Evolutionary conservation across 2,113 vertebrate species (phyloP).

Genomic region (Gallinago media): DNA sequence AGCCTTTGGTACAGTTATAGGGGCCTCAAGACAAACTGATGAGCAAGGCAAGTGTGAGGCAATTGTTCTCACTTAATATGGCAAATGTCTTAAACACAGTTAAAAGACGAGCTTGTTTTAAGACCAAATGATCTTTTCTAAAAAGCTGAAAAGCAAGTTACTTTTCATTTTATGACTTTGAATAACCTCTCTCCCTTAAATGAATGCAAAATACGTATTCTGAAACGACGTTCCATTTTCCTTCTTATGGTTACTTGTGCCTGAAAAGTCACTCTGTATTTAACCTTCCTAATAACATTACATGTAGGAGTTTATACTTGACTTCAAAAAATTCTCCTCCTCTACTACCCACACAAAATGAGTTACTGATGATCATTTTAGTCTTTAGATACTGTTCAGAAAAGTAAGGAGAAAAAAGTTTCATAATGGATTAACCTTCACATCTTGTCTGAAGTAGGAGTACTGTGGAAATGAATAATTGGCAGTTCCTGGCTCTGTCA

Average conservation of each 20-base stretch:
- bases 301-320: conserved; percentile 43
- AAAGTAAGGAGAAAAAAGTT: conserved; percentile 3
- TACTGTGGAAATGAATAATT: neutral
- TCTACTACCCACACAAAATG: conserved; percentile 41
- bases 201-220: neutral
- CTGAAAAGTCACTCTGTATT: conserved; percentile 15
- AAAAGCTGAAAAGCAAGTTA: neutral
- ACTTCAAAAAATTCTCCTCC: conserved; percentile 18
- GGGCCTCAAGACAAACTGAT: neutral
- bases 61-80: neutral
- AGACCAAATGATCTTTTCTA: neutral
- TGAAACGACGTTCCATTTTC: neutral
- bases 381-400: neutral
- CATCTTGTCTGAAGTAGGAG: conserved; percentile 23
- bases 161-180: neutral
- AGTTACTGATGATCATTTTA: neutral
- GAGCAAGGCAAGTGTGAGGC: neutral
- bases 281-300: conserved; percentile 9
- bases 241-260: neutral
- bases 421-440: conserved; percentile 29
- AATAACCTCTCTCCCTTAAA: neutral
- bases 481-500: neutral
- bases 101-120: neutral
- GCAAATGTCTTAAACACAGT: neutral
- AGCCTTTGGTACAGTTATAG: neutral